phyloP scores from a whole-genome alignment of 2,113 vertebrate genomes.

The Fukomys damarensis region DNA sequence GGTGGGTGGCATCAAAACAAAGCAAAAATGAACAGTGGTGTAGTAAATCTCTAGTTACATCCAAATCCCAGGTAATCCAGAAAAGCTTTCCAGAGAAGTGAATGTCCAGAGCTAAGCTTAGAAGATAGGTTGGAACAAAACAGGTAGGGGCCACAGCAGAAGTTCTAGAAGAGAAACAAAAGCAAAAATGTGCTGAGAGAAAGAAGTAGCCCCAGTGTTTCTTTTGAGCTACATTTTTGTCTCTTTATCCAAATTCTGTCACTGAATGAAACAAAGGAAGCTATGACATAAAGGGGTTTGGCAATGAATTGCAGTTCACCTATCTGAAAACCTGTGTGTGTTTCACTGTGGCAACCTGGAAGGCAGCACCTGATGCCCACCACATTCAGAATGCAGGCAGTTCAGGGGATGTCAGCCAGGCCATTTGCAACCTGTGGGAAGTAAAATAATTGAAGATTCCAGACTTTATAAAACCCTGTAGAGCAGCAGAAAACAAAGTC shows the following conservation, averaged over 20 bases:
- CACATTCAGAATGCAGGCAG: not conserved
- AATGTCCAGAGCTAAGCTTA: not conserved
- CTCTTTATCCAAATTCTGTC: constrained; percentile 10
- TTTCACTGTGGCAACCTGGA: not conserved
- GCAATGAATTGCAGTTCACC: not conserved
- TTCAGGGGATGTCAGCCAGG: not conserved
- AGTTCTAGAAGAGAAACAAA: not conserved
- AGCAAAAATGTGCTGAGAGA: not conserved
- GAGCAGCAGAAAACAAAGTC: not conserved
- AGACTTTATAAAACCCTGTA: not conserved
- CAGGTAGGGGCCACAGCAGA: not conserved
- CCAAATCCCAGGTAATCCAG: not conserved
- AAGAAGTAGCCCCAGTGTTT: not conserved
- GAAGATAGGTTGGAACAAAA: not conserved
- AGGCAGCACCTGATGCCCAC: not conserved
- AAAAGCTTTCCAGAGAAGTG: not conserved
- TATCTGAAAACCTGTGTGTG: not conserved
- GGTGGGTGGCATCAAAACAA: not conserved
- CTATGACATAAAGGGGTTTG: not conserved
- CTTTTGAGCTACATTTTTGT: constrained; percentile 19
- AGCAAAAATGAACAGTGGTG: not conserved
- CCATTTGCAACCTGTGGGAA: not conserved
- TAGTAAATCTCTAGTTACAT: not conserved
- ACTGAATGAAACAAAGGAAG: not conserved
- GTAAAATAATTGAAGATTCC: not conserved